Evolutionary conservation across 2,797 vertebrate species (phyloP).

Genomic region (Miopithecus talapoin): DNA sequence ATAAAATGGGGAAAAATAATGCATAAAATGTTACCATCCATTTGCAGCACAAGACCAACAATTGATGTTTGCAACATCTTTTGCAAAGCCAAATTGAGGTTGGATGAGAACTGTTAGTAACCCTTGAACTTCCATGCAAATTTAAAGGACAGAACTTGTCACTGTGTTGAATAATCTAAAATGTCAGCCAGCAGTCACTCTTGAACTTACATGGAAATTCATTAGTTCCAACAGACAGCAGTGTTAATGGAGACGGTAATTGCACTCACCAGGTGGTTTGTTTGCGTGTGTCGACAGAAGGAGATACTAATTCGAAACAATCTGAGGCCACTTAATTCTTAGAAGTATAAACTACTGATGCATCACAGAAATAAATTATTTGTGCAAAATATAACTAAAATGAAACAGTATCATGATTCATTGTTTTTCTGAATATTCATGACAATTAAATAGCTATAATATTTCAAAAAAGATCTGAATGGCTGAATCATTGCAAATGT

Average conservation of each 20-base stretch:
- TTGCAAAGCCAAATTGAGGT: neutral
- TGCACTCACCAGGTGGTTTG: slow-evolving; percentile 52
- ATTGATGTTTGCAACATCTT: neutral
- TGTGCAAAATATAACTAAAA: slow-evolving; percentile 39
- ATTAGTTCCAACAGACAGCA: slow-evolving; percentile 71
- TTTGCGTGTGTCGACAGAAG: slow-evolving; percentile 58
- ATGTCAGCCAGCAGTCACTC: slow-evolving; percentile 69
- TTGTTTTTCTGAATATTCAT: neutral
- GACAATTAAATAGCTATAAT: neutral
- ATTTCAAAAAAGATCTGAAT: neutral
- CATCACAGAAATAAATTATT: slow-evolving; percentile 51
- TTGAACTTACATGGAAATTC: slow-evolving; percentile 61
- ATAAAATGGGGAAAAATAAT: neutral
- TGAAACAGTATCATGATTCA: neutral
- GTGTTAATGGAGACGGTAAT: slow-evolving; percentile 70
- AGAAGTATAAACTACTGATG: slow-evolving; percentile 52
- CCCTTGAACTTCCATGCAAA: slow-evolving; percentile 33
- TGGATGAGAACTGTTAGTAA: slow-evolving; percentile 49
- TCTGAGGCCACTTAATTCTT: slow-evolving; percentile 66
- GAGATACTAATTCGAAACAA: slow-evolving; percentile 57
- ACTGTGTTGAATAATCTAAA: slow-evolving; percentile 54
- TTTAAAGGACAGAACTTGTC: slow-evolving; percentile 62
- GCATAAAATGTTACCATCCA: neutral
- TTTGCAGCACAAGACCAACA: neutral
- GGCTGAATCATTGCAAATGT: neutral